phyloP scores from a whole-genome alignment of 2,888 invertebrate species.

The Priapulus caudatus region DNA sequence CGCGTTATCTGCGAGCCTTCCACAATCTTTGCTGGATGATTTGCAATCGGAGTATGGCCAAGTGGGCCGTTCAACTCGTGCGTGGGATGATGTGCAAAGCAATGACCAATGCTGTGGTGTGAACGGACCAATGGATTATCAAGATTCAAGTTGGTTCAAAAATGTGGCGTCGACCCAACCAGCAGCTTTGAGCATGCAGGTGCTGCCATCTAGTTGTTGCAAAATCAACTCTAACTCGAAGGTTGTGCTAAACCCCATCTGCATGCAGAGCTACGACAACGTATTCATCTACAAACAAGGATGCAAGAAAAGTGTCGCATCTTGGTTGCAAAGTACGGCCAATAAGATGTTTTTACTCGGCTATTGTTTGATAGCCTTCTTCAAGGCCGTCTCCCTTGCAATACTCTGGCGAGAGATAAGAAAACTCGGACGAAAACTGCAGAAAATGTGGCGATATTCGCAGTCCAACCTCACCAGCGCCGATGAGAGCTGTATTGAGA shows the following conservation, averaged over 20 bases:
- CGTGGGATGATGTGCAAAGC: conserved; percentile 46
- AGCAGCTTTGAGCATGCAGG: background rate
- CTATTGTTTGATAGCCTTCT: conserved; percentile 75
- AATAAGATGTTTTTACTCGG: conserved; percentile 63
- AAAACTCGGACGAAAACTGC: background rate
- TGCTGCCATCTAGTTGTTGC: conserved; percentile 1
- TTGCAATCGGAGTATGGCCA: conserved; percentile 57
- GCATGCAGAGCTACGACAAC: conserved; percentile 1
- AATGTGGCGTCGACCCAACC: background rate
- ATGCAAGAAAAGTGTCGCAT: background rate
- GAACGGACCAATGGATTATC: conserved; percentile 1
- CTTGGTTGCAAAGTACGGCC: conserved; percentile 62
- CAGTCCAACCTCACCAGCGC: background rate
- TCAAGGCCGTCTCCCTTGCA: conserved; percentile 75
- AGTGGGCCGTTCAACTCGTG: conserved; percentile 56
- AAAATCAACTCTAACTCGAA: background rate
- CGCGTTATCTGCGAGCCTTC: conserved; percentile 58
- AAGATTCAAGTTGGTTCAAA: background rate
- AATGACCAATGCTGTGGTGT: background rate
- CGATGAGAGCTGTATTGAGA: background rate
- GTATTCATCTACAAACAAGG: background rate
- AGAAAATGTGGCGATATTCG: background rate
- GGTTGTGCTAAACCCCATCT: background rate
- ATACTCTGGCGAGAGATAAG: conserved; percentile 70
- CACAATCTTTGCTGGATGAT: conserved; percentile 51